These are phyloP conservation scores for Mesorhabditis sp. DNA, from an alignment of 2,888 invertebrate genomes.

Conservation along the genomic window DNA sequence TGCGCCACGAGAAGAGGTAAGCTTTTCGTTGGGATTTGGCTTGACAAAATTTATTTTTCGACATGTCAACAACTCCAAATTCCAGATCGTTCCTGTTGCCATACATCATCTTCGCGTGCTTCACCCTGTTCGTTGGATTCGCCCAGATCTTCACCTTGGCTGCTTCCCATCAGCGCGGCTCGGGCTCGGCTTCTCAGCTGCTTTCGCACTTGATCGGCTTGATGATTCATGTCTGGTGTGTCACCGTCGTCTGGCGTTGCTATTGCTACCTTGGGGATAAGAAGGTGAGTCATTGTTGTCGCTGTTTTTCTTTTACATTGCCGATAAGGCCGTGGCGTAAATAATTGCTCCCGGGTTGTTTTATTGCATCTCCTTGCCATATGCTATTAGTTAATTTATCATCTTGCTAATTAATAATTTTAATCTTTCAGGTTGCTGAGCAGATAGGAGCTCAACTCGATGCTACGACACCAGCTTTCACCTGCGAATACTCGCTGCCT, in stretches of 20 bases:
- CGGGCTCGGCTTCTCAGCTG: constrained; percentile 19
- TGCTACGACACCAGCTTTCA: constrained; percentile 50
- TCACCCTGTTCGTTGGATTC: constrained; percentile 34
- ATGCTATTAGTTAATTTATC: background rate
- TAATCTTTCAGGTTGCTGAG: constrained; percentile 41
- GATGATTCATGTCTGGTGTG: constrained; percentile 54
- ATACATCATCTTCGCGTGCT: constrained; percentile 51
- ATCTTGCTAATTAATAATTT: background rate
- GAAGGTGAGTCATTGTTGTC: constrained; percentile 37
- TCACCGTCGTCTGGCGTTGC: constrained; percentile 55
- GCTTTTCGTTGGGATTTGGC: background rate
- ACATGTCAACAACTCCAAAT: background rate
- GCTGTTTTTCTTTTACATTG: background rate
- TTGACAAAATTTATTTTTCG: too few relatives aligned
- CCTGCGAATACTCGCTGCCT: constrained; percentile 54
- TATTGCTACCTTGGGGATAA: constrained; percentile 55
- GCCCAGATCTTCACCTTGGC: constrained; percentile 39
- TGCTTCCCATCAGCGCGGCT: constrained; percentile 19
- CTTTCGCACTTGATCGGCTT: constrained; percentile 44
- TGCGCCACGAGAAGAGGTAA: constrained; percentile 28
- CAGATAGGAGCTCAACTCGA: constrained; percentile 54
- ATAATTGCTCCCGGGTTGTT: too few relatives aligned
- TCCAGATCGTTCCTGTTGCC: constrained; percentile 50
- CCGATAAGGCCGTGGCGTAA: too few relatives aligned
- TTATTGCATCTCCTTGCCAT: too few relatives aligned